phyloP scores from a whole-genome alignment of 2,113 vertebrate species.

The Xenotilapia longispinis region DNA sequence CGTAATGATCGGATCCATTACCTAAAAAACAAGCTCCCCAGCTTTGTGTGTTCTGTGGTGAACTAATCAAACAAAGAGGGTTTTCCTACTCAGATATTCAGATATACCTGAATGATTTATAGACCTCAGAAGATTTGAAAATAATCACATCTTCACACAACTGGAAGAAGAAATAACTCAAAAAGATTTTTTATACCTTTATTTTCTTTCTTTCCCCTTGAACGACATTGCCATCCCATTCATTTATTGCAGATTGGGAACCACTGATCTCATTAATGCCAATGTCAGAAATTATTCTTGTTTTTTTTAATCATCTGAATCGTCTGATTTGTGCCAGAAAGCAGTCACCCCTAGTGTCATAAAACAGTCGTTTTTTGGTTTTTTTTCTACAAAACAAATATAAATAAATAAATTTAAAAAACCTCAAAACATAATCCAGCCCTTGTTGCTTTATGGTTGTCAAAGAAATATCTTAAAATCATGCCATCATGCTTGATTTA shows the following conservation, averaged over 20 bases:
- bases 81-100: neutral
- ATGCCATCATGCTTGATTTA: neutral
- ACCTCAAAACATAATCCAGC: neutral
- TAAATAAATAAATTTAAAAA: neutral
- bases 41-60: neutral
- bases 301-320: neutral
- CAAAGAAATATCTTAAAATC: neutral
- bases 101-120: neutral
- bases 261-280: neutral
- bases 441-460: neutral
- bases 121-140: neutral
- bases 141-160: neutral
- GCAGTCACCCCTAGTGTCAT: neutral
- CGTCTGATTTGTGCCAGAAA: neutral
- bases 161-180: neutral
- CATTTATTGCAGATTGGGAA: neutral
- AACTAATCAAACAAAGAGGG: neutral
- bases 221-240: neutral
- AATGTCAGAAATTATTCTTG: neutral
- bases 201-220: neutral
- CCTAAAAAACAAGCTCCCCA: neutral
- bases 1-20: neutral
- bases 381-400: neutral
- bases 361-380: neutral
- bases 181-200: neutral